These are phyloP conservation scores for Albula goreensis DNA, from an alignment of 2,113 vertebrate genomes.

Conservation along the genomic window DNA sequence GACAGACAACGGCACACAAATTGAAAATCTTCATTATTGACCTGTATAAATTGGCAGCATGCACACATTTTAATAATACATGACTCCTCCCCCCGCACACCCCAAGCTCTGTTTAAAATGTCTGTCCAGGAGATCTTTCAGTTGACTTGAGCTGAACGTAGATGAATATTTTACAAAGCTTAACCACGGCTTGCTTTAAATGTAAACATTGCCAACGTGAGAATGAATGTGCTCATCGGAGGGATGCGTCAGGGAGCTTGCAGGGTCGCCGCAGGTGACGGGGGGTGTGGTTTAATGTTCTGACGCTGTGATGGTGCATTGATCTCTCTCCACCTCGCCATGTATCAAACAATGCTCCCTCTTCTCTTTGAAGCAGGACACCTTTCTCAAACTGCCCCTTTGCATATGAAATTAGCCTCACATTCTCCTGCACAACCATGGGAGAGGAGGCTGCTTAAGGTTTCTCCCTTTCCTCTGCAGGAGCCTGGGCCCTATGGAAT, in stretches of 20 bases:
- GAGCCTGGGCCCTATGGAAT: slow-evolving; percentile 9
- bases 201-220: slow-evolving; percentile 60
- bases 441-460: neutral
- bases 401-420: slow-evolving; percentile 16
- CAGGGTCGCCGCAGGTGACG: slow-evolving; percentile 15
- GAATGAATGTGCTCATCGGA: slow-evolving; percentile 47
- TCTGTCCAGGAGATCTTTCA: slow-evolving; percentile 9
- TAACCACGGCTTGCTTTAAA: slow-evolving; percentile 58
- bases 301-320: neutral
- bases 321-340: neutral
- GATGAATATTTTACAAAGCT: slow-evolving; percentile 68
- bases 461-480: neutral
- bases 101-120: slow-evolving; percentile 28
- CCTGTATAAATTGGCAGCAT: slow-evolving; percentile 64
- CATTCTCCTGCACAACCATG: neutral
- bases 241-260: slow-evolving; percentile 38
- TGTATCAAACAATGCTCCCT: neutral
- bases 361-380: neutral
- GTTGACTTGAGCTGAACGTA: slow-evolving; percentile 52
- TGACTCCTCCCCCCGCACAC: slow-evolving; percentile 39
- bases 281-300: neutral
- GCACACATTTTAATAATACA: slow-evolving; percentile 61
- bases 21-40: slow-evolving; percentile 58
- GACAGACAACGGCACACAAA: slow-evolving; percentile 34
- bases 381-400: neutral